Base-by-base conservation (phyloP, 1,140 invertebrate genomes). In the Nymphalis io region DNA sequence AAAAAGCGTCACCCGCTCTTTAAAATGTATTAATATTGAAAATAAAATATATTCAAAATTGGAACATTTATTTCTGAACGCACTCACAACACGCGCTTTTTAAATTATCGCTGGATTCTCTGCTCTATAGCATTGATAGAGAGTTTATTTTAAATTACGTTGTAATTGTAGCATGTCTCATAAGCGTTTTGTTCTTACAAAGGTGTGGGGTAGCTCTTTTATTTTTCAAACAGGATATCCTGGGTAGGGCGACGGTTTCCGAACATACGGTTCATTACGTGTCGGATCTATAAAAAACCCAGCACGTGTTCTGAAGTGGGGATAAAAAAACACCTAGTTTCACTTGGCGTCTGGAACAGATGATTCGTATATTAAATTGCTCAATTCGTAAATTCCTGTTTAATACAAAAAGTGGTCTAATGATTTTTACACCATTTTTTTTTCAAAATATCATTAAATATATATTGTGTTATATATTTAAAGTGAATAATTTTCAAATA, bases 181-280 rank as follows among this genome's bases (percentile, higher is more conserved):
- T 74, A 68, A 72, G 53, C 44, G 64, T 78, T 77, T 74, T 72
- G 73, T 75, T 61, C 73, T 71, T 76, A 72, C 71, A 81, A 83
- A 86, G 85, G 87, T 88, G 87, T 83, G 80, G 88, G 85, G 84
- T 87, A 82, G 83, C 78, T 85, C 85, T 88, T 90, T 90, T 90
- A 88, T 90, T 90, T 82, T 90, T 90, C 82, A 87, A 87, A 90
- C 88, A 90, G 88, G 88, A 90, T 88, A 90, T 90, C 88, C 88
- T 89, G 84, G 70, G 79, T 69, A 77, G 80, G 76, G 81, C 76
- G 81, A 77, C 76, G 78, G 81, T 85, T 87, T 86, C 87, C 83
- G 80, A 87, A 75, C 82, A 79, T 85, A 85, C 83, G 82, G 81
- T 89, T 89, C 82, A 81, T 85, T 87, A 83, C 77, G 76, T 83